Evolutionary conservation across 2,113 vertebrate species (phyloP), one percentile per base, ranked within the genome.

Genomic region (Aptenodytes patagonicus): DNA sequence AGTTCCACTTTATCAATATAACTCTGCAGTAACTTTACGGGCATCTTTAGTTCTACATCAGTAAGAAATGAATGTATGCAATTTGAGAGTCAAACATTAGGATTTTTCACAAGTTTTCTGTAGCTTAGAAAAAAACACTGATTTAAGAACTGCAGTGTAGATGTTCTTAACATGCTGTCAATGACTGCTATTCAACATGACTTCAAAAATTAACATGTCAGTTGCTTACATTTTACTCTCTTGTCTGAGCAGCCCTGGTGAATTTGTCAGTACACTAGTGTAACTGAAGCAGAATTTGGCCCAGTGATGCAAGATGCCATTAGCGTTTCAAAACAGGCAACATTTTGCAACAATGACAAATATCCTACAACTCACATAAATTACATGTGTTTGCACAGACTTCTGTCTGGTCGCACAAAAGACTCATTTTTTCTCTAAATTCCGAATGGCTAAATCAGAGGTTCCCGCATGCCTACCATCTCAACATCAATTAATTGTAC

Each of bases 291-390:
- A 82, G 87, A 88, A 80, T 87, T 89, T 82, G 54, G 70, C 84
- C 75, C 60, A 58, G n/a, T 94, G 94, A 95, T 83, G 94, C 91
- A 95, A 95, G 96, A 91, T 83, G 32, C 55, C 58, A 83, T 95
- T 85, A 93, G 66, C 78, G 89, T 97, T 97, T 94, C 96, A 95
- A 96, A 97, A 94, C 29, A 94, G 66, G 58, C 93, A 87, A 77
- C 15, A 20, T 95, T 95, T 95, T 96, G 95, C 87, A 96, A 96
- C 1, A 64, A 4, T 66, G 38, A 93, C 69, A 83, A 92, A 75
- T 73, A 91, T 31, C 71, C 78, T 84, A 79, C 54, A 96, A 65
- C 91, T 92, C 78, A 75, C 81, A 91, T 44, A 82, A 91, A 83
- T 90, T 87, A 89, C 83, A 77, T 76, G 61, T 17, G 61, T 47